Evolutionary conservation across 2,797 vertebrate species (phyloP).

Genomic region (Pempheris klunzingeri): DNA sequence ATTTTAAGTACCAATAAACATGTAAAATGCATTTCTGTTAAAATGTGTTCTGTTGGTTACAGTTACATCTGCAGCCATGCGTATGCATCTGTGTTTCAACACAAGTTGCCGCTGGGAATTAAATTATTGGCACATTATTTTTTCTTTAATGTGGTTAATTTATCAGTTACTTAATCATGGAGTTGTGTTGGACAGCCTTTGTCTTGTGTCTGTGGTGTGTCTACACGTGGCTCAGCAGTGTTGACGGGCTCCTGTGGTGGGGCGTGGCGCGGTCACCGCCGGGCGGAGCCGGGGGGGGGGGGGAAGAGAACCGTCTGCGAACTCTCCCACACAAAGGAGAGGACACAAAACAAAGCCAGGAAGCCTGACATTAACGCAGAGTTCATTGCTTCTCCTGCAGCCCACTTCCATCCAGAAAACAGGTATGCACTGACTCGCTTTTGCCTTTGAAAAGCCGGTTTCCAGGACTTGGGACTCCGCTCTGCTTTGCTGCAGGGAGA

Average conservation of each 20-base stretch:
- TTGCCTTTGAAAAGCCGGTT: neutral
- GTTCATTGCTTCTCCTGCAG: neutral
- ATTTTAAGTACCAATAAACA: constrained; percentile 34
- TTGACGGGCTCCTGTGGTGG: no score
- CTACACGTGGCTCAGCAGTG: neutral
- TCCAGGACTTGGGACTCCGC: neutral
- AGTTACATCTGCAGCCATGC: neutral
- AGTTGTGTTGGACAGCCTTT: rapidly evolving
- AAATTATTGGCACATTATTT: neutral
- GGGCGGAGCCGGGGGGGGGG: constrained; percentile 23
- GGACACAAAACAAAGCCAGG: constrained; percentile 68
- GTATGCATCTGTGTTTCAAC: neutral
- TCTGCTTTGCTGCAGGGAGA: neutral
- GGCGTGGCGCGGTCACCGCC: no score
- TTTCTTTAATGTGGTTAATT: neutral
- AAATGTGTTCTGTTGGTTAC: neutral
- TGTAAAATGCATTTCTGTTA: neutral
- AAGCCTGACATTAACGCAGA: constrained; percentile 29
- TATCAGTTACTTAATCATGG: no score
- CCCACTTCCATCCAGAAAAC: neutral
- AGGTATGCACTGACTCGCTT: neutral
- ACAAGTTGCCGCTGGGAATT: neutral
- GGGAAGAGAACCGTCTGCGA: neutral
- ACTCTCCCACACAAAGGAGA: constrained; percentile 54
- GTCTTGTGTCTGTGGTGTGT: neutral